phyloP scores from a whole-genome alignment of 2,113 vertebrate species.

The Haplochromis vanheusdeni region DNA sequence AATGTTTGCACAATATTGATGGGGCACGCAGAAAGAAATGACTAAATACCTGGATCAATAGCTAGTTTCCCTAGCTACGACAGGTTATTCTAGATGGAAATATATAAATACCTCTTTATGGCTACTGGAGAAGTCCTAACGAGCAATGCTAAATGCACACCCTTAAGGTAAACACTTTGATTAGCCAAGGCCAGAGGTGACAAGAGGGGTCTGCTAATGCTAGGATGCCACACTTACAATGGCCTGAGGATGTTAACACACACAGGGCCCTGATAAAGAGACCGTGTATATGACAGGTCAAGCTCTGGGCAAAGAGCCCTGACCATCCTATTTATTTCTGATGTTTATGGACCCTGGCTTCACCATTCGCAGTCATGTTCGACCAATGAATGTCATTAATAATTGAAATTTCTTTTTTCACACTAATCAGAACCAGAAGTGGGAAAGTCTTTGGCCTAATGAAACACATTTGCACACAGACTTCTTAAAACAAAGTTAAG shows the following conservation, averaged over 20 bases:
- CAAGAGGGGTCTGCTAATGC: slow-evolving; percentile 70
- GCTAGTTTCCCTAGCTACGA: slow-evolving; percentile 87
- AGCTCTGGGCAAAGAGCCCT: slow-evolving; percentile 38
- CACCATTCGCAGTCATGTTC: slow-evolving; percentile 4
- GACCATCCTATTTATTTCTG: slow-evolving; percentile 53
- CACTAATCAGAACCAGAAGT: neutral
- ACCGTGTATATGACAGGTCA: slow-evolving; percentile 46
- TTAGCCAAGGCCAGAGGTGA: slow-evolving; percentile 95
- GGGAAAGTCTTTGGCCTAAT: neutral
- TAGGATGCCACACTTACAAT: slow-evolving; percentile 73
- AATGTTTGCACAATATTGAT: slow-evolving; percentile 94
- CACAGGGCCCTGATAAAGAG: slow-evolving; percentile 52
- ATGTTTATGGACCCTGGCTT: slow-evolving; percentile 14
- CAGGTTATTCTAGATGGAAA: slow-evolving; percentile 89
- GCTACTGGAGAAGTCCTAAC: slow-evolving; percentile 82
- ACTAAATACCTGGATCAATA: slow-evolving; percentile 99
- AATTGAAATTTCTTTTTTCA: neutral
- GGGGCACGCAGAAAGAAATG: slow-evolving; percentile 91
- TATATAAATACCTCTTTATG: slow-evolving; percentile 90
- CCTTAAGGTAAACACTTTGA: slow-evolving; percentile 98
- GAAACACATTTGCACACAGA: neutral
- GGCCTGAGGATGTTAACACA: slow-evolving; percentile 72
- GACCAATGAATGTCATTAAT: slow-evolving; percentile 16
- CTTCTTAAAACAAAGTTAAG: neutral
- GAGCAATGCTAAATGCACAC: slow-evolving; percentile 88